A percentile compares a stretch with the other conserved stretches of the same genome.
phyloP scores from a whole-genome alignment of 2,113 vertebrate species.

The Solea solea region DNA sequence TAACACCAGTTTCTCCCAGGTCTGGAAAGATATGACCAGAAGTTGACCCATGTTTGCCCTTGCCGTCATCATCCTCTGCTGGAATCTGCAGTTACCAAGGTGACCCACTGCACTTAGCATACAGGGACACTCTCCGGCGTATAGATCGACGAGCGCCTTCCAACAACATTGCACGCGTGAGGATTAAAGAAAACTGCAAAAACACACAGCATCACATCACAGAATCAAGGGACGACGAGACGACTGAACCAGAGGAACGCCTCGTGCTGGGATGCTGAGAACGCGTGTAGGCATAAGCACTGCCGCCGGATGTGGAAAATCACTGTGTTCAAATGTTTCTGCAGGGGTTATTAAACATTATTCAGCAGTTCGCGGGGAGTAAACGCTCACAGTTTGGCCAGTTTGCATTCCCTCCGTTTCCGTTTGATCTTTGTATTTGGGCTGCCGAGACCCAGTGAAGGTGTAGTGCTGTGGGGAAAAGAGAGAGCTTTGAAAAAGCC shows the following conservation, averaged over 20 bases:
- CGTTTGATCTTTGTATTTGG: conserved; percentile 45
- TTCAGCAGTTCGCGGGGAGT: background rate
- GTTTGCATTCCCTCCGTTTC: conserved; percentile 23
- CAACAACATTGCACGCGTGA: background rate
- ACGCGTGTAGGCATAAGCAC: conserved; percentile 4
- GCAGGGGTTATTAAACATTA: conserved; percentile 14
- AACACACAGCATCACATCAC: conserved; percentile 12
- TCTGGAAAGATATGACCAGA: conserved; percentile 11
- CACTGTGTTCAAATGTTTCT: conserved; percentile 6
- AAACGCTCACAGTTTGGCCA: conserved; percentile 5
- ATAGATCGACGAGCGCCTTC: conserved; percentile 19
- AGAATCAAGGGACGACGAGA: background rate
- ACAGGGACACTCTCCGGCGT: conserved; percentile 45
- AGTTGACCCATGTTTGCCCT: conserved; percentile 61
- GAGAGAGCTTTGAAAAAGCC: conserved; percentile 36
- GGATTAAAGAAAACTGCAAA: background rate
- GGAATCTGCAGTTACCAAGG: conserved; percentile 81
- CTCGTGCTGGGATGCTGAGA: conserved; percentile 3
- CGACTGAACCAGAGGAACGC: conserved; percentile 6
- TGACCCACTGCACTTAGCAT: conserved; percentile 76
- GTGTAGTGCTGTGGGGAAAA: conserved; percentile 48
- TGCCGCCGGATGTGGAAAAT: conserved; percentile 3
- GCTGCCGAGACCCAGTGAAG: conserved; percentile 36
- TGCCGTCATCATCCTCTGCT: conserved; percentile 72
- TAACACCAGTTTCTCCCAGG: conserved; percentile 5